These are phyloP conservation scores for Nesospiza acunhae DNA, from an alignment of 2,113 vertebrate species.

Conservation along the genomic window DNA sequence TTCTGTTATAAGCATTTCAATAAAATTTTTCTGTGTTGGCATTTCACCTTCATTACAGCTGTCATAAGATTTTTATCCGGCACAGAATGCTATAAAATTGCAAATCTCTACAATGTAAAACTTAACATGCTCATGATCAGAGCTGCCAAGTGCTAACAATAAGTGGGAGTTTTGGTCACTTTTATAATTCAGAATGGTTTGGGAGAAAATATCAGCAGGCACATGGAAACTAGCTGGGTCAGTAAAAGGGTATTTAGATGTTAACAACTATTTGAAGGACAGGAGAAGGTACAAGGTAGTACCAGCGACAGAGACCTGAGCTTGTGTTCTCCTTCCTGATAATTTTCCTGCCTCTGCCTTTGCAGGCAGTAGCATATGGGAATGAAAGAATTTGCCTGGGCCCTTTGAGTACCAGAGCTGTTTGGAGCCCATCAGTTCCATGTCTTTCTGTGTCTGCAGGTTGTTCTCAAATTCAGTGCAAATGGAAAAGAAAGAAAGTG, in stretches of 20 bases:
- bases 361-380: neutral
- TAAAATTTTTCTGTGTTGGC: neutral
- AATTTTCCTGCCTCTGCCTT: neutral
- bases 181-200: neutral
- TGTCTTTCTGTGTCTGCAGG: neutral
- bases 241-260: neutral
- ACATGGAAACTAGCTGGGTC: neutral
- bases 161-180: neutral
- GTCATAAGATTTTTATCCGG: neutral
- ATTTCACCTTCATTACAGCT: neutral
- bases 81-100: neutral
- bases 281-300: neutral
- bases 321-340: neutral
- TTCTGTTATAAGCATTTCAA: neutral
- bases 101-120: neutral
- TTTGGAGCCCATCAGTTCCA: neutral
- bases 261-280: neutral
- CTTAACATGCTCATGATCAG: neutral
- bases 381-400: neutral
- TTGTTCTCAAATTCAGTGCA: fast-evolving
- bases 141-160: neutral
- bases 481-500: neutral
- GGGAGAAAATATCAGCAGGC: neutral
- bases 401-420: fast-evolving
- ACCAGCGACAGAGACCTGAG: neutral